Evolutionary conservation across 2,113 vertebrate species (phyloP), one percentile per base, ranked within the genome.

Genomic region (Sander vitreus): DNA sequence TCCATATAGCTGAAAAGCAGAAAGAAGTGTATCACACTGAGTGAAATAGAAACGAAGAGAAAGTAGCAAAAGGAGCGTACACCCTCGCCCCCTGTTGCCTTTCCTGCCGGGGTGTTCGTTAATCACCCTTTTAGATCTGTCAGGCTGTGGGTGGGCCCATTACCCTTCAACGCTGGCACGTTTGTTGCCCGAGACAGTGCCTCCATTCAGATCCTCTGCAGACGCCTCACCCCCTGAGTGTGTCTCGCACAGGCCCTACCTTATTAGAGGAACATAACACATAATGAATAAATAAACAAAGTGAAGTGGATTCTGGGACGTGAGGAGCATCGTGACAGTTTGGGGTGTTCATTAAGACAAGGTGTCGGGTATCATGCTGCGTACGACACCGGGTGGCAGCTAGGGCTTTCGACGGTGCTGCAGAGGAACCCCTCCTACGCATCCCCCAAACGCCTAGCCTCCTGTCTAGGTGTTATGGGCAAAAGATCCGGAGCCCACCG

Each of bases 51-150:
- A 51, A 75, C 15, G 73, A 60, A 76, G 47, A 55, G 3, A 36
- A 81, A 76, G 48, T 69, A 57, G 51, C 27, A 57, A 33, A 85
- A 84, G 57, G 23, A 73, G 43, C 59, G 39, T 2, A 2, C 21
- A 21, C 47, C 47, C 45, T 66, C 64, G 9, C 59, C 83, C 60
- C 88, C 85, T 10, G 64, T 57, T 62, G 83, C 60, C 36, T 75
- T 63, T 78, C 85, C 85, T 88, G 72, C 82, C 18, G 3, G 89
- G 86, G 83, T 66, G 88, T 92, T 85, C 74, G 88, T 93, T 93
- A 93, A 95, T 94, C 91, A 93, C 85, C 91, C 89, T 88, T 90
- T 89, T 81, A 93, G 85, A 90, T 88, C 82, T 81, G 84, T 89
- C 91, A 87, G 88, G 66, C 83, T 30, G 89, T 91, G 91, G 93